A percentile compares a stretch with the other conserved stretches of the same genome.
Evolutionary conservation across 2,888 invertebrate genomes (phyloP).

Genomic region (Phyto melanocephala): DNA sequence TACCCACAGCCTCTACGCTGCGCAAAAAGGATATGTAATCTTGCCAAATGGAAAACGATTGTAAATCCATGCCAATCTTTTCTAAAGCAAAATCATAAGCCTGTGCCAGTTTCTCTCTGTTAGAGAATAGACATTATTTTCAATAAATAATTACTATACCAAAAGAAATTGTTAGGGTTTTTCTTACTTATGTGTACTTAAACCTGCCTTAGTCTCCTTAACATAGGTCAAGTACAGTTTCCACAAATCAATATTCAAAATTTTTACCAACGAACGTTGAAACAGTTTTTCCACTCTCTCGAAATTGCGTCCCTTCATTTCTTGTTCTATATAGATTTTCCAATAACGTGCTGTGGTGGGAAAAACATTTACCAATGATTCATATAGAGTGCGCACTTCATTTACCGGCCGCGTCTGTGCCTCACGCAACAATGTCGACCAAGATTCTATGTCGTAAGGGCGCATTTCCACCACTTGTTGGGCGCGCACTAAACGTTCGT

Average conservation of each 20-base stretch:
- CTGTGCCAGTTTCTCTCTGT: slow-evolving; percentile 99
- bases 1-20: slow-evolving; percentile 97
- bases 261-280: slow-evolving; percentile 98
- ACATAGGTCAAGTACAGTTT: slow-evolving; percentile 98
- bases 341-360: slow-evolving; percentile 98
- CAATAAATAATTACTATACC: too few species aligned
- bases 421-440: slow-evolving; percentile 97
- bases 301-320: slow-evolving; percentile 97
- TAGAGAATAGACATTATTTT: neutral
- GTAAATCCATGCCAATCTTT: slow-evolving; percentile 98
- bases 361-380: slow-evolving; percentile 95
- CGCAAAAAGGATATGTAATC: slow-evolving; percentile 98
- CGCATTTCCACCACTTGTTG: slow-evolving; percentile 92
- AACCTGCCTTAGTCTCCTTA: slow-evolving; percentile 96
- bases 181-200: slow-evolving; percentile 94
- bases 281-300: slow-evolving; percentile 99
- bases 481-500: slow-evolving; percentile 89
- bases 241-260: slow-evolving; percentile 99
- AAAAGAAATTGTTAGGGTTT: too few species aligned
- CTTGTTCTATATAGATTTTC: slow-evolving; percentile 99
- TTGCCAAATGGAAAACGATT: slow-evolving; percentile 97
- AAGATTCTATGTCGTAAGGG: slow-evolving; percentile 97
- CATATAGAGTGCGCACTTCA: slow-evolving; percentile 94
- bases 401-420: slow-evolving; percentile 92
- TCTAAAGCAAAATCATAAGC: slow-evolving; percentile 99